A percentile compares a stretch with the other conserved stretches of the same genome.
These are phyloP conservation scores for Tethea ocularis DNA, from an alignment of 2,888 invertebrate genomes.

Conservation along the genomic window DNA sequence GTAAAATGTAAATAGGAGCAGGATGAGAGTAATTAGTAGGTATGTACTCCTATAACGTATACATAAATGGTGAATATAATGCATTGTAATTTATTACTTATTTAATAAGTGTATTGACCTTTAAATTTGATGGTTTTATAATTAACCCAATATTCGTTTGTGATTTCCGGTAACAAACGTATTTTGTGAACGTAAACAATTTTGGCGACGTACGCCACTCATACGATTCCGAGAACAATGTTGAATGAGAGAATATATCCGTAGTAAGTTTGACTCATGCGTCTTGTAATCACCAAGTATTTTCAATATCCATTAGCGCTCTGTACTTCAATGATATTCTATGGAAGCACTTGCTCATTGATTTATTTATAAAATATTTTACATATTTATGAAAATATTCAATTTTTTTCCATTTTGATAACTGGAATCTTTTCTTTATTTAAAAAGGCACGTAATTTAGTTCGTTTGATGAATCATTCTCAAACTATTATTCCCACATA, in stretches of 20 bases:
- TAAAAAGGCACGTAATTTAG: too few relatives aligned
- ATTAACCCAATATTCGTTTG: neutral
- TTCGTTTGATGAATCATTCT: neutral
- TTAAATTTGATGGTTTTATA: too few relatives aligned
- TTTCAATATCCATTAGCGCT: neutral
- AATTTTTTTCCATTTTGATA: neutral
- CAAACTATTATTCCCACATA: neutral
- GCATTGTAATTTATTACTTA: neutral
- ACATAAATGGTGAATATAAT: neutral
- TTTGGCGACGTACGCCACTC: conserved; percentile 1
- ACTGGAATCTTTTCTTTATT: too few relatives aligned
- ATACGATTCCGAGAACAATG: neutral
- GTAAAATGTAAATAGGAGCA: neutral
- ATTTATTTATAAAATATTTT: neutral
- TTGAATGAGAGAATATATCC: neutral
- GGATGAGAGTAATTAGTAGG: neutral
- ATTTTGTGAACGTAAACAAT: neutral
- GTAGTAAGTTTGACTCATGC: neutral
- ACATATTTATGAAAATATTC: neutral
- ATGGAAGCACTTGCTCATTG: neutral
- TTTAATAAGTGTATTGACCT: neutral
- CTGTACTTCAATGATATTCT: neutral
- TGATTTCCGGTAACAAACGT: neutral
- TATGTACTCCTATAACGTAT: too few relatives aligned
- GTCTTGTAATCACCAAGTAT: neutral